phyloP scores from a whole-genome alignment of 2,888 invertebrate genomes.

The Caradrina kadenii region DNA sequence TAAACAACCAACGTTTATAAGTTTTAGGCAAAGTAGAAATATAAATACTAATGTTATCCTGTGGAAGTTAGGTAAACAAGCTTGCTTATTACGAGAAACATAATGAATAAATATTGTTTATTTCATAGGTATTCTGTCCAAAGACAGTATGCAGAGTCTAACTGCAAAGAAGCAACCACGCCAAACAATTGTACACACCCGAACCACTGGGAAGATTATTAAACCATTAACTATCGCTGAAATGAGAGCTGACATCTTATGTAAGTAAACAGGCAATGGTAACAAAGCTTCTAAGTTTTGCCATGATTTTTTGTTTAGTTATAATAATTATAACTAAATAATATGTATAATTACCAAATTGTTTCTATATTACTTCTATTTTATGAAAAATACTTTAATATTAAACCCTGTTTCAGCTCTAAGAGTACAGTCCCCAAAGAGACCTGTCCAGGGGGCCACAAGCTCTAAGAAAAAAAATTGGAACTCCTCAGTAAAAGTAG shows the following conservation, averaged over 20 bases:
- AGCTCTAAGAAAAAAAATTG: slow-evolving; percentile 79
- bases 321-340: no score
- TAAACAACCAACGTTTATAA: neutral
- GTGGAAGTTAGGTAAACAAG: neutral
- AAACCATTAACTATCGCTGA: slow-evolving; percentile 82
- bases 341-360: neutral
- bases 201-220: slow-evolving; percentile 73
- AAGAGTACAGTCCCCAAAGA: slow-evolving; percentile 69
- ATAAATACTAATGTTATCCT: neutral
- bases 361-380: neutral
- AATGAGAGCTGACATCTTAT: slow-evolving; percentile 75
- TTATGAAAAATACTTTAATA: no score
- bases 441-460: slow-evolving; percentile 58
- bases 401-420: slow-evolving; percentile 72
- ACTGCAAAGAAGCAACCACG: slow-evolving; percentile 77
- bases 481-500: slow-evolving; percentile 85
- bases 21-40: neutral
- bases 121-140: slow-evolving; percentile 76
- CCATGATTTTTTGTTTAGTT: neutral
- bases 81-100: neutral
- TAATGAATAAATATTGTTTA: neutral
- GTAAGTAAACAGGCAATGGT: slow-evolving; percentile 62
- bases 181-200: slow-evolving; percentile 67
- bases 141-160: slow-evolving; percentile 72
- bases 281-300: neutral